Conservation (phyloP, 2,888 invertebrate species). For the Carterocephalus palaemon region DNA sequence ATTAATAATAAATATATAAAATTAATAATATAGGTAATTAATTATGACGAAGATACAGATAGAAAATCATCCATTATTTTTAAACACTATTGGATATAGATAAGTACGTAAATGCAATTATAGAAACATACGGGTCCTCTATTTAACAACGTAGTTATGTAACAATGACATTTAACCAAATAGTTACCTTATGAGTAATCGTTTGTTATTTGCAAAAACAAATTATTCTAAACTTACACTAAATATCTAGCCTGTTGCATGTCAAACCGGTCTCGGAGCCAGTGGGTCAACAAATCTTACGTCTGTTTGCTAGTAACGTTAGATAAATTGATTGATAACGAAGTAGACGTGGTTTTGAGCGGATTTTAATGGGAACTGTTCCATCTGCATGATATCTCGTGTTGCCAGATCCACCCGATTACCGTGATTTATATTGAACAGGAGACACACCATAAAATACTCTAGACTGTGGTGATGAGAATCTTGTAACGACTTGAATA, state of each 20-base stretch:
- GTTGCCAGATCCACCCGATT: conserved; percentile 49
- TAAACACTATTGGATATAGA: too few relatives aligned
- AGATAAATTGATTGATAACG: conserved; percentile 75
- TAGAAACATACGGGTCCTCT: too few relatives aligned
- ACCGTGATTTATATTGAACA: conserved; percentile 48
- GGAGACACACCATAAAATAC: conserved; percentile 29
- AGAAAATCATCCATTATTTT: too few relatives aligned
- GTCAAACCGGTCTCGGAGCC: conserved; percentile 54
- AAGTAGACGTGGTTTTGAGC: conserved; percentile 57
- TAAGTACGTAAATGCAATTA: too few relatives aligned
- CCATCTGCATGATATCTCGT: conserved; percentile 53
- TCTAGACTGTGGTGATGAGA: conserved; percentile 17
- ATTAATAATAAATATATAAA: too few relatives aligned
- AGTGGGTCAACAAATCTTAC: conserved; percentile 61
- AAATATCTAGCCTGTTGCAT: conserved; percentile 55
- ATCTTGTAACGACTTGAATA: conserved; percentile 3
- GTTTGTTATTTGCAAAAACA: conserved; percentile 28
- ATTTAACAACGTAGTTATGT: not conserved
- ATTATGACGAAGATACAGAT: too few relatives aligned
- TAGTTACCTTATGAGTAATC: conserved; percentile 8
- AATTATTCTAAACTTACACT: conserved; percentile 39
- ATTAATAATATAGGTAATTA: too few relatives aligned
- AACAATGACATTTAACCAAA: too few relatives aligned
- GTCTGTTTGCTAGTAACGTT: conserved; percentile 52
- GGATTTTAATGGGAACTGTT: conserved; percentile 66